Conservation (phyloP, 2,797 vertebrate species). For the Miichthys miiuy region DNA sequence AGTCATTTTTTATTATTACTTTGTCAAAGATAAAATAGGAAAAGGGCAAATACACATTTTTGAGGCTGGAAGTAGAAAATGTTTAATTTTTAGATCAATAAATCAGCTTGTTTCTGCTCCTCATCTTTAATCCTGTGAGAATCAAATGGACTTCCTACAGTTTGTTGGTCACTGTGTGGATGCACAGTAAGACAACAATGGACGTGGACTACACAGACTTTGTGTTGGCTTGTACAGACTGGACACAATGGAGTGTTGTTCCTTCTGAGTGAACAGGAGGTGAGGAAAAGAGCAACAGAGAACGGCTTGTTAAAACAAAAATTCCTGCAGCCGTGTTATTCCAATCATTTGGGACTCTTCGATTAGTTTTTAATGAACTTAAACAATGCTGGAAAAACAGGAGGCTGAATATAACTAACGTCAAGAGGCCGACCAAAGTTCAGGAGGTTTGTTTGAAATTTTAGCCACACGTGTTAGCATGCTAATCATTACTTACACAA, state of each 20-base stretch:
- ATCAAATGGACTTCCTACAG: slow-evolving; percentile 16
- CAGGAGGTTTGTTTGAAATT: not conserved
- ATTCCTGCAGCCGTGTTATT: slow-evolving; percentile 14
- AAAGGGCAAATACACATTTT: not conserved
- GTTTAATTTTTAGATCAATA: no score
- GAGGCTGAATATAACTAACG: not conserved
- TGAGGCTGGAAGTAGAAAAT: not conserved
- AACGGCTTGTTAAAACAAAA: slow-evolving; percentile 26
- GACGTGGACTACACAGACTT: slow-evolving; percentile 17
- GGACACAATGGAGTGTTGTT: slow-evolving; percentile 48
- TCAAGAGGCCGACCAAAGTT: not conserved
- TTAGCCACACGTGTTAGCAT: not conserved
- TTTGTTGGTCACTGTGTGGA: not conserved
- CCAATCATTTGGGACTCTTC: not conserved
- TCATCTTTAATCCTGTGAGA: not conserved
- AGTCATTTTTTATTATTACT: not conserved
- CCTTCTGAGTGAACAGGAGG: slow-evolving; percentile 29
- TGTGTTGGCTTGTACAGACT: slow-evolving; percentile 19
- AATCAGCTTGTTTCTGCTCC: no score
- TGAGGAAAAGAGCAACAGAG: slow-evolving; percentile 29
- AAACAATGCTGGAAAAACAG: not conserved
- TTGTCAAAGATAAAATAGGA: not conserved
- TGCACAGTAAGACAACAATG: slow-evolving; percentile 22
- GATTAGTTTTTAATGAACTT: not conserved
- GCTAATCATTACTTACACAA: not conserved